phyloP scores from a whole-genome alignment of 2,113 vertebrate species.

The Callipepla squamata region DNA sequence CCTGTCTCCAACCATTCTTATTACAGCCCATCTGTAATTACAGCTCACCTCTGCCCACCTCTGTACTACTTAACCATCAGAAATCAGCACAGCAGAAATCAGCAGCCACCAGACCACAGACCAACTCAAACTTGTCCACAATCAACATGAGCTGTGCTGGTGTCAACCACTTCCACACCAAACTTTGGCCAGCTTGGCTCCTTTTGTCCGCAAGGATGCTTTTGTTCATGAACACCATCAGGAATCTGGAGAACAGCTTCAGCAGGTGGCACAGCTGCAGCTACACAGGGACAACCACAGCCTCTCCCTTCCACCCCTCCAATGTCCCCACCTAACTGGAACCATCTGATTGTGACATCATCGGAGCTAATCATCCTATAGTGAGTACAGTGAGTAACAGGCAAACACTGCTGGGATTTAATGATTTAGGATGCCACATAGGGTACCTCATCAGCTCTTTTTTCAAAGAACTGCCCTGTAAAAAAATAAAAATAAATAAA shows the following conservation, averaged over 20 bases:
- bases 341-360: neutral
- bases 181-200: neutral
- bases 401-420: neutral
- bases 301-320: neutral
- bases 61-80: neutral
- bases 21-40: neutral
- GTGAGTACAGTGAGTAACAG: neutral
- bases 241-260: neutral
- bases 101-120: neutral
- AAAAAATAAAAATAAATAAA: neutral
- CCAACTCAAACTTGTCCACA: neutral
- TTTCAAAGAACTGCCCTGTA: neutral
- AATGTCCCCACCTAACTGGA: neutral
- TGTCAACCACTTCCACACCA: fast-evolving
- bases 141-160: neutral
- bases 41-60: neutral
- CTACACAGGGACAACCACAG: neutral
- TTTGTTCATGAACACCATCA: no score
- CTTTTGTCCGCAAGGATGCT: neutral
- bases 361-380: neutral
- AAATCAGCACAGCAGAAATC: neutral
- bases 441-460: neutral
- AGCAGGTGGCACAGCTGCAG: fast-evolving
- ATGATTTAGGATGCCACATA: neutral
- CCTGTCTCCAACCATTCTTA: neutral